Percentiles rank a stretch among this genome's conserved stretches.
phyloP scores from a whole-genome alignment of 2,888 invertebrate genomes.

The Ormia ochracea region DNA sequence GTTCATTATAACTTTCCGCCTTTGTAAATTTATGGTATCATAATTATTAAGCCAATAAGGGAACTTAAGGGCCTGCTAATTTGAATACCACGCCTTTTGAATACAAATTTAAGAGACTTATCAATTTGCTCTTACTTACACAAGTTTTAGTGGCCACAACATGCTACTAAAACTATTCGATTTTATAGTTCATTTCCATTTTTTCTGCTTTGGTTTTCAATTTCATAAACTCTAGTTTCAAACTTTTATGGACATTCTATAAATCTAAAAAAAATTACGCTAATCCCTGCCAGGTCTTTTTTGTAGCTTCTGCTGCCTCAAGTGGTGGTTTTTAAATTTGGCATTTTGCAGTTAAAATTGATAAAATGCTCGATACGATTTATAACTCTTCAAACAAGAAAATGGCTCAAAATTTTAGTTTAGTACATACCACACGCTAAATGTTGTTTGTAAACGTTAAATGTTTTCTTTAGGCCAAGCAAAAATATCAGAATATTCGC shows the following conservation, averaged over 20 bases:
- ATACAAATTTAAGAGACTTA: background rate
- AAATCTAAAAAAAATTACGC: constrained; percentile 48
- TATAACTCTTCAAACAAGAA: constrained; percentile 47
- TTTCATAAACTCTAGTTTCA: constrained; percentile 40
- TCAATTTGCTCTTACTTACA: background rate
- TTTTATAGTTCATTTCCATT: constrained; percentile 30
- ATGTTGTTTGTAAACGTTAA: constrained; percentile 44
- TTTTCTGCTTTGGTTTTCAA: background rate
- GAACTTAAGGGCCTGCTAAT: no score
- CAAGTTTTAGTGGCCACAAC: constrained; percentile 23
- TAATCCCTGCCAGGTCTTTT: constrained; percentile 10
- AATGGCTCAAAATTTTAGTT: constrained; percentile 25
- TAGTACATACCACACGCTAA: constrained; percentile 13
- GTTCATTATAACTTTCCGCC: no score
- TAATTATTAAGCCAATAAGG: no score
- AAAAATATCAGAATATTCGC: background rate
- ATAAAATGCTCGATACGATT: constrained; percentile 42
- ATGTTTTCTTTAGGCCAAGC: background rate
- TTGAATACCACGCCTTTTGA: no score
- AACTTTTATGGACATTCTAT: constrained; percentile 44
- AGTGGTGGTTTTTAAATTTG: background rate
- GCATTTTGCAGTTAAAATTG: constrained; percentile 23
- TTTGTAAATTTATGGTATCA: no score
- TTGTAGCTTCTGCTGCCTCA: background rate
- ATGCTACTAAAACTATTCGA: constrained; percentile 22